Evolutionary conservation across 1,140 invertebrate species (phyloP).

Genomic region (Aphis gossypii): DNA sequence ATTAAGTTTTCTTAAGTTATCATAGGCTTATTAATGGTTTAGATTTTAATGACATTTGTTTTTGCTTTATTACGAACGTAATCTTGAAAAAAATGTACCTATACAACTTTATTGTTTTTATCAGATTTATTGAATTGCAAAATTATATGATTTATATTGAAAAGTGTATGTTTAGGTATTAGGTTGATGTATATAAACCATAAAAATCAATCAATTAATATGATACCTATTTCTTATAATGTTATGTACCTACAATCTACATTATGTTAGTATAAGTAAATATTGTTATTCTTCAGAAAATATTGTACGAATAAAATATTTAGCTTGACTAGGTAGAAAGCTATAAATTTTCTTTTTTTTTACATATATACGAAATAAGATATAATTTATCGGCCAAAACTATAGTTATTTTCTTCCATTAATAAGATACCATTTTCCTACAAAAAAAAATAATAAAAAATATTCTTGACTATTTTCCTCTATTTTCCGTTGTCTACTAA

Average conservation of each 20-base stretch:
- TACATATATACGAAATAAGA: background rate
- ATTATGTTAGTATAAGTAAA: background rate
- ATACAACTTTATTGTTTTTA: background rate
- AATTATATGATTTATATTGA: background rate
- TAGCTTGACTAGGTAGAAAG: background rate
- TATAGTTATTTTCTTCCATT: no score
- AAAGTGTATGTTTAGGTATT: background rate
- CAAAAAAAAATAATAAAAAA: no score
- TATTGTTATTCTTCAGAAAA: background rate
- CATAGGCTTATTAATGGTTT: background rate
- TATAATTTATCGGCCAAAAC: no score
- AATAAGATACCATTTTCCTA: no score
- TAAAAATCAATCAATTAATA: background rate
- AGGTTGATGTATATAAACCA: background rate
- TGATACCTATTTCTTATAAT: background rate
- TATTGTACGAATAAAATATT: no score
- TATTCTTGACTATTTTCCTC: no score
- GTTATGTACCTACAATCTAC: background rate
- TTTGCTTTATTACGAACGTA: background rate
- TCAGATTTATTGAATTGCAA: background rate
- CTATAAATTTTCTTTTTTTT: background rate
- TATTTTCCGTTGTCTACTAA: no score
- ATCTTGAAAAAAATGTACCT: background rate
- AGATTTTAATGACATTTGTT: background rate
- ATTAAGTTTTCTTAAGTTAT: background rate